Evolutionary conservation across 2,888 invertebrate genomes (phyloP).

Genomic region (Electrophaes corylata): DNA sequence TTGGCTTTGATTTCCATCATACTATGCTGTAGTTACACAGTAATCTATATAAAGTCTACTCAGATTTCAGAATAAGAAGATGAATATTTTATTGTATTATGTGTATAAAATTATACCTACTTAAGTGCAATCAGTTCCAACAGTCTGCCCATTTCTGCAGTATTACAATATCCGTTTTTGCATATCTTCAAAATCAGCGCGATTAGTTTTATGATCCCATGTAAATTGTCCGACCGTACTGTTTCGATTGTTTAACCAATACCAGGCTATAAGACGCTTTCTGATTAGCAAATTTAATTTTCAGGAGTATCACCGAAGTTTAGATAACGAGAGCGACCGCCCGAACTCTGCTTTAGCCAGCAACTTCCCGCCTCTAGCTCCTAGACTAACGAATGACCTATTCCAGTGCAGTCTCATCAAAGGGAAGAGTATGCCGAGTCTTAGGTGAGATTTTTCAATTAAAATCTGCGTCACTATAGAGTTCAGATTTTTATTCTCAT

Average conservation of each 20-base stretch:
- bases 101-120: too few species aligned
- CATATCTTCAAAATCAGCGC: too few species aligned
- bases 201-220: too few species aligned
- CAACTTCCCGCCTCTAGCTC: conserved; percentile 85
- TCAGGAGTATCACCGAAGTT: conserved; percentile 92
- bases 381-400: conserved; percentile 77
- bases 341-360: conserved; percentile 88
- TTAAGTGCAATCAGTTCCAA: too few species aligned
- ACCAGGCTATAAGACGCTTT: conserved; percentile 5
- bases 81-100: too few species aligned
- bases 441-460: conserved; percentile 87
- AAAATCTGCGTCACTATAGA: conserved; percentile 17
- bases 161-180: too few species aligned
- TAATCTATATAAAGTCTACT: too few species aligned
- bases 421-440: conserved; percentile 98
- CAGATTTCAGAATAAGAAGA: too few species aligned
- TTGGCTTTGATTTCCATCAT: too few species aligned
- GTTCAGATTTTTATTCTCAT: conserved; percentile 25
- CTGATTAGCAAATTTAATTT: conserved; percentile 38
- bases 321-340: conserved; percentile 91
- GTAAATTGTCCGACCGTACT: neutral
- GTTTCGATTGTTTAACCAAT: conserved; percentile 10
- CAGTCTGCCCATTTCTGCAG: too few species aligned
- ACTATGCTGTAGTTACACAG: too few species aligned
- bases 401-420: conserved; percentile 90